These are phyloP conservation scores for Mellilla xanthometata DNA, from an alignment of 2,888 invertebrate genomes.

Conservation along the genomic window DNA sequence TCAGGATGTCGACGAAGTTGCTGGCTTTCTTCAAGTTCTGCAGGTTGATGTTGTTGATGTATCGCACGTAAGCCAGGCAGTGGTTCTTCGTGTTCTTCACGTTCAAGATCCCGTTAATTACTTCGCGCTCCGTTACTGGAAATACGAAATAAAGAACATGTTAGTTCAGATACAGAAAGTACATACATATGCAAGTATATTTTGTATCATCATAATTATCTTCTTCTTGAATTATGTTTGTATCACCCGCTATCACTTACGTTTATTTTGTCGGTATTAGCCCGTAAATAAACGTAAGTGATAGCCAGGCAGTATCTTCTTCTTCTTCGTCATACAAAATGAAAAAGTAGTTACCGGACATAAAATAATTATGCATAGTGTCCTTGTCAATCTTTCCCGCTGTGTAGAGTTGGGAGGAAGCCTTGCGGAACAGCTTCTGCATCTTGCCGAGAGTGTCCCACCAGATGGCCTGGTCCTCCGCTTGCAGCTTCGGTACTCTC, in stretches of 20 bases:
- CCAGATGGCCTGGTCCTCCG: slow-evolving; percentile 98
- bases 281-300: too few species aligned
- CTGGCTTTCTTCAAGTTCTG: slow-evolving; percentile 97
- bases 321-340: too few species aligned
- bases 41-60: slow-evolving; percentile 98
- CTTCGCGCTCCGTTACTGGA: slow-evolving; percentile 97
- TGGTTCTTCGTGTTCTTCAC: slow-evolving; percentile 98
- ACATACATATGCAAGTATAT: too few species aligned
- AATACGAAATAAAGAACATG: too few species aligned
- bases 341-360: slow-evolving; percentile 95
- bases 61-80: slow-evolving; percentile 95
- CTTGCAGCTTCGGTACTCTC: slow-evolving; percentile 97
- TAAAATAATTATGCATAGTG: slow-evolving; percentile 98
- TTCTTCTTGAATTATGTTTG: too few species aligned
- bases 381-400: slow-evolving; percentile 94
- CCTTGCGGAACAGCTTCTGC: slow-evolving; percentile 96
- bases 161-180: too few species aligned
- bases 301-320: too few species aligned
- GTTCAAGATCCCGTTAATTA: slow-evolving; percentile 96
- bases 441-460: slow-evolving; percentile 98
- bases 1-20: slow-evolving; percentile 96
- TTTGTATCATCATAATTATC: too few species aligned
- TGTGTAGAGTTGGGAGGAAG: slow-evolving; percentile 92
- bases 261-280: too few species aligned
- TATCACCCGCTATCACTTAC: too few species aligned